phyloP scores from a whole-genome alignment of 2,797 vertebrate species.

The Nothura maculosa region DNA sequence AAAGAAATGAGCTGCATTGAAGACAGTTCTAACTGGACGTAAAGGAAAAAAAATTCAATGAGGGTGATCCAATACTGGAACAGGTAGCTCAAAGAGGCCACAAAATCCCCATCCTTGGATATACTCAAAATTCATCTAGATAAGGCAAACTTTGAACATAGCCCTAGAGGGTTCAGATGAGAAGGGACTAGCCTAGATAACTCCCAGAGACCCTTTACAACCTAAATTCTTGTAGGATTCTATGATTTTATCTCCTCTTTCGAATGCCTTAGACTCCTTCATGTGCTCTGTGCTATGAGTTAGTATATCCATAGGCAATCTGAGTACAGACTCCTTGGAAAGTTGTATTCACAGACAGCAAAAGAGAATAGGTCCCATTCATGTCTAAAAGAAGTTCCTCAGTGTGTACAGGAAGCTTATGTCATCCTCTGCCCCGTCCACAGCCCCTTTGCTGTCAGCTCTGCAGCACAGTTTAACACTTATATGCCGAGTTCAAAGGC shows the following conservation, averaged over 20 bases:
- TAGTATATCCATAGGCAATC: conserved; percentile 21
- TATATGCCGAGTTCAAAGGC: background rate
- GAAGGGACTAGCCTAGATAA: background rate
- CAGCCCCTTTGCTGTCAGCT: background rate
- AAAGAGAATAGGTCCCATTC: conserved; percentile 37
- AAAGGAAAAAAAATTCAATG: background rate
- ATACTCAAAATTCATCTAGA: background rate
- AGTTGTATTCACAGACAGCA: background rate
- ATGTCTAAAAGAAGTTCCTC: conserved; percentile 25
- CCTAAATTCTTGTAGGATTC: background rate
- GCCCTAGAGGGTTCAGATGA: background rate
- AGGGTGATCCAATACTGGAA: background rate
- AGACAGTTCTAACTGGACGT: background rate
- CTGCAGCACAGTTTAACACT: conserved; percentile 16
- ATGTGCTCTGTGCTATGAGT: background rate
- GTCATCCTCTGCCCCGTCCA: conserved; percentile 3
- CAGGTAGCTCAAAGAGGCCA: background rate
- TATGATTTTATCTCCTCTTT: background rate
- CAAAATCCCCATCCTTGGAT: background rate
- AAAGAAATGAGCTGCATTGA: background rate
- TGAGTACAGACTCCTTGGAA: background rate
- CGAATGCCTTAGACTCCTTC: rapidly evolving
- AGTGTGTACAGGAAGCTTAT: conserved; percentile 13
- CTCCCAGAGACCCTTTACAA: background rate
- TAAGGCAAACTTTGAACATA: background rate